phyloP scores from a whole-genome alignment of 2,113 vertebrate genomes.

The Psilopogon haemacephalus region DNA sequence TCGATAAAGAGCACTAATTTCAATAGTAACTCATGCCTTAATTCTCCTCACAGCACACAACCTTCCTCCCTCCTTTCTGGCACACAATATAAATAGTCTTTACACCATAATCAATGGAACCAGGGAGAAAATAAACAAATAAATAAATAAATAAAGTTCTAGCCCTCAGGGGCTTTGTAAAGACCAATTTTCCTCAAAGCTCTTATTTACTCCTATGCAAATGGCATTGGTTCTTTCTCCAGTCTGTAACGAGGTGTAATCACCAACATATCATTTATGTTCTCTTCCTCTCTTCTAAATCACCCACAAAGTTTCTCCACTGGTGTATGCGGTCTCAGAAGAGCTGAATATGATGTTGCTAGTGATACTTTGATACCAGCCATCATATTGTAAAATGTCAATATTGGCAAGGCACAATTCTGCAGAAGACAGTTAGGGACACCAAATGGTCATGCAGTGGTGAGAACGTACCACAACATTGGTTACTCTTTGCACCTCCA shows the following conservation, averaged over 20 bases:
- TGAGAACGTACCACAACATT: background rate
- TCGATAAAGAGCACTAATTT: constrained; percentile 74
- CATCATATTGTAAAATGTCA: background rate
- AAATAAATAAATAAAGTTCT: too few relatives aligned
- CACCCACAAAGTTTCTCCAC: background rate
- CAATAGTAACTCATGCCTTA: constrained; percentile 77
- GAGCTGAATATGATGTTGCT: background rate
- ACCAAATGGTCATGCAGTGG: background rate
- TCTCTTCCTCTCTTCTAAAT: background rate
- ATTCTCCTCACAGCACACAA: constrained; percentile 60
- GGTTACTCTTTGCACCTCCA: background rate
- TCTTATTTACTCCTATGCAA: constrained; percentile 18
- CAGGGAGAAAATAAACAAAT: background rate
- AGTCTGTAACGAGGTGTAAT: constrained; percentile 15
- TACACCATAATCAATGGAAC: background rate
- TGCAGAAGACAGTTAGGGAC: background rate
- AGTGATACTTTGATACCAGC: background rate
- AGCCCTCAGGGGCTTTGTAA: background rate
- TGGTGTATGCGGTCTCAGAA: background rate
- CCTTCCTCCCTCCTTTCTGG: background rate
- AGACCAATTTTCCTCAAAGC: background rate
- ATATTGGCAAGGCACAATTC: background rate
- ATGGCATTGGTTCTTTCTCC: background rate
- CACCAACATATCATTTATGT: background rate
- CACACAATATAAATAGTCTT: constrained; percentile 14